Conservation (phyloP, 2,888 invertebrate genomes). For the Agapostemon virescens region DNA sequence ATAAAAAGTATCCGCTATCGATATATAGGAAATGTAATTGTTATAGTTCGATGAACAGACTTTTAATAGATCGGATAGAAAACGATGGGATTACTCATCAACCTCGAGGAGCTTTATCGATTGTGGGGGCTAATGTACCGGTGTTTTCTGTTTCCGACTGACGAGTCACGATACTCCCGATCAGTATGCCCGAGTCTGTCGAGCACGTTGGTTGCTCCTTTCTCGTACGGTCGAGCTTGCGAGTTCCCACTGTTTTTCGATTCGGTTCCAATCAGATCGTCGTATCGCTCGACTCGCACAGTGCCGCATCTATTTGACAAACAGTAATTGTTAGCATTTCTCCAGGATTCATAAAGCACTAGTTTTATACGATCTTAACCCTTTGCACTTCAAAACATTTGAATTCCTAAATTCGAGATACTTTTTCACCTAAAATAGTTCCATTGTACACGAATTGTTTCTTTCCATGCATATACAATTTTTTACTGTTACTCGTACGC, state of each 20-base stretch:
- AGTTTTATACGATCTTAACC: too few relatives aligned
- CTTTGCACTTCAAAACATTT: too few relatives aligned
- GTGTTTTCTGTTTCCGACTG: slow-evolving; percentile 31
- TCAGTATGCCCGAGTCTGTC: slow-evolving; percentile 58
- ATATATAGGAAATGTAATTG: background rate
- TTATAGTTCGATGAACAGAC: background rate
- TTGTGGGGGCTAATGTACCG: background rate
- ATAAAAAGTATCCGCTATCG: background rate
- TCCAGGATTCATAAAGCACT: too few relatives aligned
- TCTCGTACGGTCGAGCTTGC: background rate
- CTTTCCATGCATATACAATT: too few relatives aligned
- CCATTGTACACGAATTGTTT: too few relatives aligned
- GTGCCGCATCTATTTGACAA: background rate
- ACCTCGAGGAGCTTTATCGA: background rate
- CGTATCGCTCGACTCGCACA: background rate
- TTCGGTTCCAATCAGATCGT: background rate
- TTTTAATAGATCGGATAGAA: background rate
- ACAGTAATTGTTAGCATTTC: background rate
- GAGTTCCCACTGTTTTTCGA: background rate
- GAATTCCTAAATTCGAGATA: too few relatives aligned
- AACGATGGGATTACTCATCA: background rate
- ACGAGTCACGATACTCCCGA: slow-evolving; percentile 11
- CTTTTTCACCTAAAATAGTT: too few relatives aligned
- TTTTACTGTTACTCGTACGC: too few relatives aligned
- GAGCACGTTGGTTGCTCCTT: slow-evolving; percentile 44